These are phyloP conservation scores for Idaea straminata DNA, from an alignment of 2,888 invertebrate species.

Conservation along the genomic window DNA sequence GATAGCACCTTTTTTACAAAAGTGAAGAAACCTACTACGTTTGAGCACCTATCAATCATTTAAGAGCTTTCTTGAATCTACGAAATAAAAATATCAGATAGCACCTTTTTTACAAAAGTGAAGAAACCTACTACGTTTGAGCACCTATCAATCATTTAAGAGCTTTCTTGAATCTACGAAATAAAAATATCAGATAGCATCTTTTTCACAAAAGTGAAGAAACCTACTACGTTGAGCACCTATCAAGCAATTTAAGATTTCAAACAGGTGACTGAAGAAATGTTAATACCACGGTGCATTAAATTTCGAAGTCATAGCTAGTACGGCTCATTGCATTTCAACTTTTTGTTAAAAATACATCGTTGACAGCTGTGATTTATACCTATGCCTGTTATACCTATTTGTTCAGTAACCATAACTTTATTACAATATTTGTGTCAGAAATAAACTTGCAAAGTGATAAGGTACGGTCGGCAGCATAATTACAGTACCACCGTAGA, in stretches of 20 bases:
- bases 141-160: too few species aligned
- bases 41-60: too few species aligned
- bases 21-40: too few species aligned
- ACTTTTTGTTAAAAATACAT: background rate
- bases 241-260: background rate
- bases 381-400: background rate
- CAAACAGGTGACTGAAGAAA: background rate
- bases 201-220: background rate
- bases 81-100: too few species aligned
- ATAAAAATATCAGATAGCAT: too few species aligned
- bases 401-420: background rate
- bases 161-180: too few species aligned
- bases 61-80: too few species aligned
- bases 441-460: background rate
- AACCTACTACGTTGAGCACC: background rate
- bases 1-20: too few species aligned
- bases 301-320: background rate
- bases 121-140: too few species aligned
- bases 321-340: background rate
- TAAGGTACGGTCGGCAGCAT: too few species aligned
- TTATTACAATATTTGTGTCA: background rate
- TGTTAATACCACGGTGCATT: background rate
- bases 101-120: too few species aligned
- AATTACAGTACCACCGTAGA: too few species aligned
- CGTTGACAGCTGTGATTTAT: background rate